A percentile compares a stretch with the other conserved stretches of the same genome.
These are phyloP conservation scores for Sylvietta virens DNA, from an alignment of 2,113 vertebrate genomes.

Conservation along the genomic window DNA sequence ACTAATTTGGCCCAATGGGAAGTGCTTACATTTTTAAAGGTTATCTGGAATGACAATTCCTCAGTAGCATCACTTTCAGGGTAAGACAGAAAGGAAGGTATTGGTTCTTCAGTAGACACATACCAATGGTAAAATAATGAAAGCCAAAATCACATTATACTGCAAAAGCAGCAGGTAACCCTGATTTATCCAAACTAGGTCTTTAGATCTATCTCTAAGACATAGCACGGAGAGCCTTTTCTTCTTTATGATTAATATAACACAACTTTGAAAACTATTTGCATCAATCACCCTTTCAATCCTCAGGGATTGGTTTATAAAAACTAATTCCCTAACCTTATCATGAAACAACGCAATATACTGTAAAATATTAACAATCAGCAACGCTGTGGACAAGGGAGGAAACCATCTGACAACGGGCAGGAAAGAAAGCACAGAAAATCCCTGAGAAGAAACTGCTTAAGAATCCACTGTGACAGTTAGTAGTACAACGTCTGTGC, in stretches of 20 bases:
- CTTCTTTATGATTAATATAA: not conserved
- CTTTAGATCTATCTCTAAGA: not conserved
- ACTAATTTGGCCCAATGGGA: not conserved
- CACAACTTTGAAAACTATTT: not conserved
- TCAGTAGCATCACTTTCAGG: not conserved
- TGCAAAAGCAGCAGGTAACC: not conserved
- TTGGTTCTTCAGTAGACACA: accelerated
- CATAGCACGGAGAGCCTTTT: not conserved
- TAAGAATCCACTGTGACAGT: not conserved
- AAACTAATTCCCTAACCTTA: not conserved
- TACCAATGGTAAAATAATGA: not conserved
- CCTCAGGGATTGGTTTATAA: not conserved
- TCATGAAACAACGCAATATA: not conserved
- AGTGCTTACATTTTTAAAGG: not conserved
- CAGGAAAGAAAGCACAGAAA: not conserved
- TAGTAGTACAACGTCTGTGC: not conserved
- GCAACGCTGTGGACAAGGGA: not conserved
- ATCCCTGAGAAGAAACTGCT: not conserved
- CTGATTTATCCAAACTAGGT: not conserved
- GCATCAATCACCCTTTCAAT: not conserved
- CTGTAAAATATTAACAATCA: not conserved
- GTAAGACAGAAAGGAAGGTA: not conserved
- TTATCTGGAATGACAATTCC: not conserved
- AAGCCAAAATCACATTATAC: not conserved
- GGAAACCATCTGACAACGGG: not conserved